Base-by-base conservation (phyloP, 2,797 vertebrate genomes). In the Pitangus sulphuratus region DNA sequence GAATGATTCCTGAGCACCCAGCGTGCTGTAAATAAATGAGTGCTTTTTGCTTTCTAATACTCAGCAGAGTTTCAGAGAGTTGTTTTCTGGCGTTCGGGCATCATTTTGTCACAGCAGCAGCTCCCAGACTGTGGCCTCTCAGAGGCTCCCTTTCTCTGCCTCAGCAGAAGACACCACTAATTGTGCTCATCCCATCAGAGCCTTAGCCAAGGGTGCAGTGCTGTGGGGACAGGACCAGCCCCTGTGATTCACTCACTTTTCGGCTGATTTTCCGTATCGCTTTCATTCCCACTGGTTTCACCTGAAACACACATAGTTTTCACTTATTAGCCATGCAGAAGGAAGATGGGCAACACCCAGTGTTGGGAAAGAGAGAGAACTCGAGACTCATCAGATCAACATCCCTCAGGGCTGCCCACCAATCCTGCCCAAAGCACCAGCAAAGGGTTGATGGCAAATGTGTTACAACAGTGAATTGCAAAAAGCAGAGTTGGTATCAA, bases 261-360 rank as follows among this genome's bases (percentile, higher is more conserved):
- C 85, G 97, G 97, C 97, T 97, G 97, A 96, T 99, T 99, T 94
- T 99, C 99, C 0, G 98, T 98, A 95, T 99, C 99, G 48, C 99
- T 99, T 97, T 99, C 99, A 35, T 99, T 99, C 93, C 99, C 99
- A 77, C 98, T 99, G 95, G 98, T 98, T 98, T 99, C 99, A 96
- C 99, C 99, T 99, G 98, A 97, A 97, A 97, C 93, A 96, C 69
- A 96, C 81, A 79, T 1, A 71, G 81, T 96, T 97, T 97, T 94
- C 82, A 79, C 90, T 95, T 83, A 64, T 89, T 93, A 95, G 74
- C 87, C 76, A 87, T 0, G 66, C 87, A 70, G 66, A 84, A 83
- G 61, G 39, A 76, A 84, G 70, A 87, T 16, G 51, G 89, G 60
- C 70, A 93, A 94, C 95, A 95, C 91, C 94, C 87, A 51, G n/a